These are phyloP conservation scores for Xanthorhoe designata DNA, from an alignment of 2,888 invertebrate species.

Conservation along the genomic window DNA sequence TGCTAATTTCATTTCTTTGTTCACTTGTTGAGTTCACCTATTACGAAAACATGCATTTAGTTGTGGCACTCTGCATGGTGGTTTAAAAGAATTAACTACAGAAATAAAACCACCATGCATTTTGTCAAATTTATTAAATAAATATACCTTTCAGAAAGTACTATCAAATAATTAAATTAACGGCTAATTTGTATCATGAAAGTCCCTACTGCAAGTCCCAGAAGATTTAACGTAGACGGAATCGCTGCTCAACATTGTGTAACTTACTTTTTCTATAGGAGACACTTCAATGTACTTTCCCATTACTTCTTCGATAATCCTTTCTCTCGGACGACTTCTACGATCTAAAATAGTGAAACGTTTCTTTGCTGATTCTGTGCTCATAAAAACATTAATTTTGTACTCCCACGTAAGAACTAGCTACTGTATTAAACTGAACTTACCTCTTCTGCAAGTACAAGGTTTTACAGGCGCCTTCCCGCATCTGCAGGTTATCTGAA, in stretches of 20 bases:
- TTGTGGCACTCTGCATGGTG: conserved; percentile 50
- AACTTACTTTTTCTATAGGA: conserved; percentile 69
- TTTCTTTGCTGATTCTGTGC: conserved; percentile 25
- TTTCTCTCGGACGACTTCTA: conserved; percentile 59
- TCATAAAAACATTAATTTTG: conserved; percentile 42
- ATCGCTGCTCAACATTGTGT: conserved; percentile 53
- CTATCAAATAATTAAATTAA: conserved; percentile 7
- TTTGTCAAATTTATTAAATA: conserved; percentile 46
- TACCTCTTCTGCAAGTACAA: conserved; percentile 58
- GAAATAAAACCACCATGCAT: conserved; percentile 64
- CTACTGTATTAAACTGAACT: conserved; percentile 37
- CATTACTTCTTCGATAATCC: conserved; percentile 70
- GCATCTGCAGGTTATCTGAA: conserved; percentile 55
- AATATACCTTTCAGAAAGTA: conserved; percentile 5
- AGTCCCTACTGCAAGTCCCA: conserved; percentile 21
- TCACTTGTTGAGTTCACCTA: conserved; percentile 50
- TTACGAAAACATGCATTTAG: conserved; percentile 45
- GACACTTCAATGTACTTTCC: conserved; percentile 62
- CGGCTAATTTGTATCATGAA: conserved; percentile 9
- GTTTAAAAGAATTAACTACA: conserved; percentile 43
- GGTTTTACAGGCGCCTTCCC: conserved; percentile 42
- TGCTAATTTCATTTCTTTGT: conserved; percentile 22
- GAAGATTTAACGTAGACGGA: conserved; percentile 30
- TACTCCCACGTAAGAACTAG: conserved; percentile 65
- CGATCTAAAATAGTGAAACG: conserved; percentile 64